These are phyloP conservation scores for Coenonympha glycerion DNA, from an alignment of 2,888 invertebrate genomes.

Conservation along the genomic window DNA sequence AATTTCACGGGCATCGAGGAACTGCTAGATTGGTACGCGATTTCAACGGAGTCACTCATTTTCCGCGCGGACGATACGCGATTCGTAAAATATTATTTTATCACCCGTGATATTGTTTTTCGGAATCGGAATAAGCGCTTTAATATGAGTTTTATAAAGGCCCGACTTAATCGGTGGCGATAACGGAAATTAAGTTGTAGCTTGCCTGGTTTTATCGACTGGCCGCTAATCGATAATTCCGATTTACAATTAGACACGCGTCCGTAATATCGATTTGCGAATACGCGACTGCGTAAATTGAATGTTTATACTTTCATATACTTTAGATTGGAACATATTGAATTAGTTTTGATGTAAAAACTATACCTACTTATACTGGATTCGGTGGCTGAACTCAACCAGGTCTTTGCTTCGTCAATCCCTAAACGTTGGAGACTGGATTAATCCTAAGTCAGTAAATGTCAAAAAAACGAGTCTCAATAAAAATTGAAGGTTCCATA, in stretches of 20 bases:
- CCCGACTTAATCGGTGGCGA: constrained; percentile 33
- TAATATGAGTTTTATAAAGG: constrained; percentile 38
- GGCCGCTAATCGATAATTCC: constrained; percentile 23
- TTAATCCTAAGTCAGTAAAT: too few species aligned
- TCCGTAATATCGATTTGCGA: not conserved
- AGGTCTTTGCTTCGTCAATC: too few species aligned
- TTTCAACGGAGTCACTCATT: constrained; percentile 74
- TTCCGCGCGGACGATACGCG: constrained; percentile 66
- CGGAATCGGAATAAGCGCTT: constrained; percentile 41
- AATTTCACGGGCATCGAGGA: constrained; percentile 76
- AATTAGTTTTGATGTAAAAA: not conserved
- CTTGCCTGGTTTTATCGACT: constrained; percentile 39
- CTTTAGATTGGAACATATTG: not conserved
- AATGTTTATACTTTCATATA: too few species aligned
- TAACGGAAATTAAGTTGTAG: constrained; percentile 38
- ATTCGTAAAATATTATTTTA: constrained; percentile 65
- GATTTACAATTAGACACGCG: not conserved
- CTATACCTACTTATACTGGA: too few species aligned
- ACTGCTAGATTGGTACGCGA: constrained; percentile 67
- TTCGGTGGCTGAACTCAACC: too few species aligned
- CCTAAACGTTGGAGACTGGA: too few species aligned
- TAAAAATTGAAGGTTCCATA: too few species aligned
- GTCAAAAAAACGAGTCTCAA: too few species aligned
- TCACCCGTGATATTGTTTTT: constrained; percentile 64
- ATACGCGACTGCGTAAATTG: not conserved